Conservation (phyloP, 2,888 invertebrate species). For the Ectemnius cavifrons region DNA sequence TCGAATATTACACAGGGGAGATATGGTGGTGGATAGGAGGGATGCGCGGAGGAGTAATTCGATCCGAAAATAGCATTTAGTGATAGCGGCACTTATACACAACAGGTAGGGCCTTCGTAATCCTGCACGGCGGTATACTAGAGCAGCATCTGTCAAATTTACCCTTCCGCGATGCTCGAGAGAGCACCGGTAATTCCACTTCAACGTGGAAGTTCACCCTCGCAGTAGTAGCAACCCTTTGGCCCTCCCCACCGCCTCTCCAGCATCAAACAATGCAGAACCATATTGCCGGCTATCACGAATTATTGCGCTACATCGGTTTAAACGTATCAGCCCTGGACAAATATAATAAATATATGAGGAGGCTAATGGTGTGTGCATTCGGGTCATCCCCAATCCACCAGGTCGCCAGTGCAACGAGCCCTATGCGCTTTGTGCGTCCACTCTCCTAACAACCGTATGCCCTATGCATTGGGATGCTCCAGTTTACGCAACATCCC, state of each 20-base stretch:
- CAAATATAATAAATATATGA: constrained; percentile 65
- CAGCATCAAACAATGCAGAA: constrained; percentile 50
- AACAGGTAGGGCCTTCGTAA: constrained; percentile 50
- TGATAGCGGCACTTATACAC: constrained; percentile 27
- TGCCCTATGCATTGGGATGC: constrained; percentile 42
- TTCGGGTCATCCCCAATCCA: background rate
- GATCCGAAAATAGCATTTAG: constrained; percentile 17
- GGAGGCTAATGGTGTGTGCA: constrained; percentile 16
- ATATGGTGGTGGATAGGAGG: too few species aligned
- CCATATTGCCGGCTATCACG: constrained; percentile 62
- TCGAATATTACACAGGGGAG: constrained; percentile 10
- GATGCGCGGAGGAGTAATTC: constrained; percentile 15
- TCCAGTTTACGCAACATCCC: constrained; percentile 45
- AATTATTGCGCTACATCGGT: constrained; percentile 66
- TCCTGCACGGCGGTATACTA: constrained; percentile 47
- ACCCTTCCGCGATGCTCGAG: constrained; percentile 62
- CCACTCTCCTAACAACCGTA: background rate
- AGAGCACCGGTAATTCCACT: constrained; percentile 47
- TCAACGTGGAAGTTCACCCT: constrained; percentile 25
- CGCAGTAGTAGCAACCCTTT: constrained; percentile 5
- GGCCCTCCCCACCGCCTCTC: constrained; percentile 1
- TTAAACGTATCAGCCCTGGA: constrained; percentile 46
- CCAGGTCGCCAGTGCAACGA: constrained; percentile 22
- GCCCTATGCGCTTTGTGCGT: background rate
- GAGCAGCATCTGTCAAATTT: constrained; percentile 67